phyloP scores from a whole-genome alignment of 1,140 invertebrate genomes.

The Diabrotica virgifera region DNA sequence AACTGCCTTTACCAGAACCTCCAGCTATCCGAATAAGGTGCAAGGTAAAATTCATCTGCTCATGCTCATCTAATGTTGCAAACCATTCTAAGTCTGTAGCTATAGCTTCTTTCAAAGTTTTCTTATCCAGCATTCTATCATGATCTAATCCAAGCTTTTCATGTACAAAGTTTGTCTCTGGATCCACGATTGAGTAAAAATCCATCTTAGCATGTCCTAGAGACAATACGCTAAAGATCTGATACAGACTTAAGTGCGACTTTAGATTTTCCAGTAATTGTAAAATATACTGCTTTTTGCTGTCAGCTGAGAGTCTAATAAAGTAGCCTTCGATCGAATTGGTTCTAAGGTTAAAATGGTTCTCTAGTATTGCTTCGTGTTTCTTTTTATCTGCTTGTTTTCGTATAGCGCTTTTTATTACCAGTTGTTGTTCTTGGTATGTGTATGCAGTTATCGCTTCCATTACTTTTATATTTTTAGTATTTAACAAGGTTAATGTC shows the following conservation, averaged over 20 bases:
- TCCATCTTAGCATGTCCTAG: constrained; percentile 2
- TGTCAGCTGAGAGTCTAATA: neutral
- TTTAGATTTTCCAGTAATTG: constrained; percentile 5
- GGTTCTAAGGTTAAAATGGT: constrained; percentile 1
- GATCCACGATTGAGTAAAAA: neutral
- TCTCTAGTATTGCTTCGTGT: neutral
- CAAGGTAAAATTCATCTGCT: neutral
- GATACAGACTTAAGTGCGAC: neutral
- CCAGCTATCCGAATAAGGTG: neutral
- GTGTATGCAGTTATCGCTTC: neutral
- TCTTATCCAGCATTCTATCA: constrained; percentile 11
- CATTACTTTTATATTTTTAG: neutral
- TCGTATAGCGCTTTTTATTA: neutral
- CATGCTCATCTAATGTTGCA: constrained; percentile 2
- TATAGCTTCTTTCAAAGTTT: constrained; percentile 11
- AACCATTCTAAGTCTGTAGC: constrained; percentile 12
- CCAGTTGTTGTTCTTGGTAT: neutral
- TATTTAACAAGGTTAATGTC: no score
- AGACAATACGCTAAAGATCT: constrained; percentile 8
- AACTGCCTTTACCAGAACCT: neutral
- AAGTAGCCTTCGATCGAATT: constrained; percentile 6
- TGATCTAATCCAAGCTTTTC: constrained; percentile 15
- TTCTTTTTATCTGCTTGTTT: constrained; percentile 2
- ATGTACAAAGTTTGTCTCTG: constrained; percentile 15
- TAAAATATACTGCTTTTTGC: constrained; percentile 3